Base-by-base conservation (phyloP, 2,888 invertebrate species). In the Drosophila histrio region DNA sequence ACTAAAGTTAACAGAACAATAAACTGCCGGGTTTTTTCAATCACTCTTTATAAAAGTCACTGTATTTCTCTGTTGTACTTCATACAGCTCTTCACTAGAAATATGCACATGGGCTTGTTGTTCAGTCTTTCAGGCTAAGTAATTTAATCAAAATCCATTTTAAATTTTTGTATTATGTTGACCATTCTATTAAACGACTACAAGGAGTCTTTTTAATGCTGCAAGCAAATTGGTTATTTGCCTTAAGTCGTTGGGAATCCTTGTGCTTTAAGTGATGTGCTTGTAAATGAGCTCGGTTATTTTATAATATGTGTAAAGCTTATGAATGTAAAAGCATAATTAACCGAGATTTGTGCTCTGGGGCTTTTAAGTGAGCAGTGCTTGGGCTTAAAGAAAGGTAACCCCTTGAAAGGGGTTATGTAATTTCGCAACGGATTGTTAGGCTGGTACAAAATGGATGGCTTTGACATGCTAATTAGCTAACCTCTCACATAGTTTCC, bases 381-480 rank as follows among this genome's bases (percentile, higher is more conserved):
- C 7, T 26, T 17, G 11, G 15, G 8, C 9, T 5, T 17, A 26
- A 38, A 28, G 5, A 19, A 52, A 19, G 13, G 28, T 9, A 26
- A n/a, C n/a, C n/a, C 13, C 6, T 26, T 38, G 9, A 52, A 49
- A 39, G 50, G 32, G 36, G 46, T 19, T 46, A 53, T n/a, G 46
- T 57, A 58, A 56, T 75, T 58, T 53, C 53, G 47, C 41, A 46
- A 60, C 67, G 63, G 44, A 57, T 60, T 67, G 58, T 57, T 47
- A 62, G 57, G 59, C 57, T 64, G 46, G 43, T 63, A 70, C 58
- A 59, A 82, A 81, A 81, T 81, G 68, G 76, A 81, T 87, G 87
- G 70, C 85, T 82, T 87, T 87, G 82, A 87, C 82, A 87, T 82
- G 82, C 71, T 87, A 87, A 82, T 82, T 82, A 84, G 85, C 79